Base-by-base conservation (phyloP, 1,140 invertebrate genomes). In the Phenacoccus solenopsis region DNA sequence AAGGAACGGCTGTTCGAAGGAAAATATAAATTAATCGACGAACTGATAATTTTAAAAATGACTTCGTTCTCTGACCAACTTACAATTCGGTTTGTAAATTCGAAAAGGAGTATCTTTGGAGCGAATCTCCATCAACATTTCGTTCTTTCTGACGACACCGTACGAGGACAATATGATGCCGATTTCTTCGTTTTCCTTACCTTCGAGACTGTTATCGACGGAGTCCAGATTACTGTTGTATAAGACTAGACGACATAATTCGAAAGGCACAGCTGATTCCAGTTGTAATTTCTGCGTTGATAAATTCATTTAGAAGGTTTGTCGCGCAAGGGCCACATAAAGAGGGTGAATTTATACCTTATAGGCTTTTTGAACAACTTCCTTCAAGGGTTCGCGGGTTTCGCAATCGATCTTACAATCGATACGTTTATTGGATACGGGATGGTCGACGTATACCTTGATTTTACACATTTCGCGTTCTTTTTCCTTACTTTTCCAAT, bases 141-240 rank as follows among this genome's bases (percentile, higher is more conserved):
- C 86, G 75, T 82, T 80, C 71, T 79, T 81, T 69, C 77, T 49
- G 38, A 9, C 13, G 5, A 5, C 5, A 32, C 30, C 13, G 13
- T 32, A 32, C 30, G 30, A 5, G 5, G 30, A 32, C 75, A 82
- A 78, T 72, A 87, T 77, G 35, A 81, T 81, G 10, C 78, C 78
- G 72, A 86, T 81, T 67, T 77, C 73, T 28, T 83, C 78, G 70
- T 85, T 80, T 5, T 85, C 80, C 59, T 81, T 77, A 3, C 76
- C 82, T 70, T 90, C 87, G 74, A 88, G 88, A 59, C 87, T 90
- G 70, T 83, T 82, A 72, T 90, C 84, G n/a, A 92, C 85, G 1
- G 83, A 80, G 70, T 89, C 87, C 71, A 83, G 81, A 21, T 81
- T 78, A 28, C 84, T 82, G 76, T 91, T 85, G 75, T 89, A 93